These are phyloP conservation scores for Panulirus ornatus DNA, from an alignment of 1,140 invertebrate genomes.

Conservation along the genomic window DNA sequence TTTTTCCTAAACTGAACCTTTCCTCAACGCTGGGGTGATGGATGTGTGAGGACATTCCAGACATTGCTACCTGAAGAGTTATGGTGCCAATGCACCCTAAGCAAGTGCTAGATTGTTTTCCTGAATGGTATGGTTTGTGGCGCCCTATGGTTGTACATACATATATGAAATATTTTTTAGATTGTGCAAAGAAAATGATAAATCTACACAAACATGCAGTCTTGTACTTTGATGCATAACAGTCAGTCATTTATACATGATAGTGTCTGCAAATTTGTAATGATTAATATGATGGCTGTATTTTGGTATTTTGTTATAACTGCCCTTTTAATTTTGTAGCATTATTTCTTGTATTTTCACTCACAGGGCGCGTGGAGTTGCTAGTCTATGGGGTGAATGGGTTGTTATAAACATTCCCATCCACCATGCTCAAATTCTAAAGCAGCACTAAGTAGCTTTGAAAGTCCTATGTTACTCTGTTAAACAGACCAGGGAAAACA, in stretches of 20 bases:
- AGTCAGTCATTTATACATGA: no score
- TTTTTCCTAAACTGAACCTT: no score
- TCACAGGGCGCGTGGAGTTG: constrained; percentile 46
- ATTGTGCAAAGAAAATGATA: no score
- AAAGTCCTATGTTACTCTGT: background rate
- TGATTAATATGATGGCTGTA: no score
- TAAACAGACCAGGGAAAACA: background rate
- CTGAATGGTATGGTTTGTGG: constrained; percentile 37
- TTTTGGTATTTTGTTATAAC: no score
- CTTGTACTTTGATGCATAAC: no score
- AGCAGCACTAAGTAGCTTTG: constrained; percentile 10
- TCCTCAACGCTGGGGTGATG: constrained; percentile 15
- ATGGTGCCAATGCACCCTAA: constrained; percentile 59
- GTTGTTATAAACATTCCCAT: constrained; percentile 41
- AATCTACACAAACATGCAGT: no score
- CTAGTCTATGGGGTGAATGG: constrained; percentile 64
- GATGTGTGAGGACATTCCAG: constrained; percentile 60
- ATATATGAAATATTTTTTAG: background rate
- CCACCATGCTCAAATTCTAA: constrained; percentile 39
- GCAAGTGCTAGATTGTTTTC: constrained; percentile 58
- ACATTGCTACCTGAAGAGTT: constrained; percentile 53
- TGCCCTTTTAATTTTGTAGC: background rate
- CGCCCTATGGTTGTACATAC: constrained; percentile 27
- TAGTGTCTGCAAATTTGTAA: no score
- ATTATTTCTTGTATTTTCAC: background rate